Evolutionary conservation across 2,797 vertebrate genomes (phyloP).

Genomic region (Morelia viridis): DNA sequence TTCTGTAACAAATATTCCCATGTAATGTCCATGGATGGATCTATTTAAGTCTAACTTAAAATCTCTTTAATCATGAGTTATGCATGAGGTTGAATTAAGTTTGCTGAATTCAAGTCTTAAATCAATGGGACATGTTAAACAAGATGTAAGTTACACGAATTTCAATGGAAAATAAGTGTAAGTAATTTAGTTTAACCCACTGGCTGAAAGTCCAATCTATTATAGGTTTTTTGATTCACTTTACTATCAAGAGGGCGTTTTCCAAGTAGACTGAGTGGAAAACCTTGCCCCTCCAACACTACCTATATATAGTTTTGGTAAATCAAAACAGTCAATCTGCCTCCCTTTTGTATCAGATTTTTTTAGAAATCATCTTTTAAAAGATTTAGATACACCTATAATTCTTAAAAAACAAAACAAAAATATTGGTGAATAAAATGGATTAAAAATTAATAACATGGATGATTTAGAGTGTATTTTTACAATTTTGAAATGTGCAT

Average conservation of each 20-base stretch:
- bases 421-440: neutral
- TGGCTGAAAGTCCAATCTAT: neutral
- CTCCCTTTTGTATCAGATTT: neutral
- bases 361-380: neutral
- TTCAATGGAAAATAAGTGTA: neutral
- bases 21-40: neutral
- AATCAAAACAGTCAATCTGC: neutral
- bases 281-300: neutral
- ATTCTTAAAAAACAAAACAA: neutral
- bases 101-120: neutral
- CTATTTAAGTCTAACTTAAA: neutral
- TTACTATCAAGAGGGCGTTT: neutral
- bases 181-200: neutral
- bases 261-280: neutral
- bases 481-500: neutral
- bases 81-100: neutral
- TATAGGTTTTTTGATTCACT: neutral
- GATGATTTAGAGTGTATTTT: neutral
- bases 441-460: neutral
- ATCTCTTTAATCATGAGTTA: neutral
- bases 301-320: neutral
- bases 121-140: neutral
- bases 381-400: neutral
- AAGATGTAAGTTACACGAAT: neutral
- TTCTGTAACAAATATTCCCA: neutral